These are phyloP conservation scores for Eulemur mongoz DNA, from an alignment of 2,797 vertebrate genomes.

Conservation along the genomic window DNA sequence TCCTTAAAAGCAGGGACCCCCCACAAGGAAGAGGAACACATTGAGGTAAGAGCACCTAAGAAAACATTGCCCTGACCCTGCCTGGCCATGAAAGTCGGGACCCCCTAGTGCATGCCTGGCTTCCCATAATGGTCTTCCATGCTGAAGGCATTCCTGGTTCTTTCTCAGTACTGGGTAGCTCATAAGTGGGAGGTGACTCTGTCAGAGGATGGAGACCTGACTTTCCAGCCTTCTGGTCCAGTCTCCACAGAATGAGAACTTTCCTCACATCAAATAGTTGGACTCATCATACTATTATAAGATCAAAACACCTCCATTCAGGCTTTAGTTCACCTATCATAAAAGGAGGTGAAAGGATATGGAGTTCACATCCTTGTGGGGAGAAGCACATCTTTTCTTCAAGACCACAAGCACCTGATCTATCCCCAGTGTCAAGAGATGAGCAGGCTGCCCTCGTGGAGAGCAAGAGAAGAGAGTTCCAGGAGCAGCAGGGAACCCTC, in stretches of 20 bases:
- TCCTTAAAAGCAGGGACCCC: background rate
- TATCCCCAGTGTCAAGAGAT: too few species aligned
- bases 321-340: too few species aligned
- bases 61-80: background rate
- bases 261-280: background rate
- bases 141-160: background rate
- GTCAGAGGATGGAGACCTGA: background rate
- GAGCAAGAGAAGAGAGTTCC: too few species aligned
- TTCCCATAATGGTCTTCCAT: background rate
- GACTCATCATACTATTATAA: background rate
- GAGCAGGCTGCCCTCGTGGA: too few species aligned
- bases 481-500: too few species aligned
- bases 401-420: too few species aligned
- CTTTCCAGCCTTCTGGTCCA: background rate
- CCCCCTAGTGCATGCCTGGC: background rate
- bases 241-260: background rate
- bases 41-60: background rate
- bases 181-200: background rate
- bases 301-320: background rate
- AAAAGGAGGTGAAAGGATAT: too few species aligned
- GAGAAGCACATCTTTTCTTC: background rate
- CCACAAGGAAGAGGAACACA: slow-evolving; percentile 39
- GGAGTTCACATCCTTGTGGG: background rate
- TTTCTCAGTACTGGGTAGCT: background rate
- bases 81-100: background rate